phyloP scores from a whole-genome alignment of 2,113 vertebrate genomes.

The Ailurus styani region DNA sequence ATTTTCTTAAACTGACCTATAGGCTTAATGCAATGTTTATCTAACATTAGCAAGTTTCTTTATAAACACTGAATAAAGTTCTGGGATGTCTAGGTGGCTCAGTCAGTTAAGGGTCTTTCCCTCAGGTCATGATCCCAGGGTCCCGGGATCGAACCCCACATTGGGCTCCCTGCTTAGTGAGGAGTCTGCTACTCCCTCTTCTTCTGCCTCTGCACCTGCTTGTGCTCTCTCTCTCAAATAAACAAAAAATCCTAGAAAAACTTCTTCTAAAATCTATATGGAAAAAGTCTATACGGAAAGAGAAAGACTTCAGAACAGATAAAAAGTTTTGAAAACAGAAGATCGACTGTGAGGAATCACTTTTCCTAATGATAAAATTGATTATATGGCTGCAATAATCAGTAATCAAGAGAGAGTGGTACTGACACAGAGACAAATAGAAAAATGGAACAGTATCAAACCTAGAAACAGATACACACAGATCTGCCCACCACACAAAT shows the following conservation, averaged over 20 bases:
- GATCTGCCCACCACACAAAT: background rate
- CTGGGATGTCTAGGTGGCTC: background rate
- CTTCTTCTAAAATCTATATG: background rate
- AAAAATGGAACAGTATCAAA: background rate
- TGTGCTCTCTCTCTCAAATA: background rate
- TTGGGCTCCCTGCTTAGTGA: background rate
- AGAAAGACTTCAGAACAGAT: background rate
- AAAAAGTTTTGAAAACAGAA: background rate
- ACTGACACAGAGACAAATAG: background rate
- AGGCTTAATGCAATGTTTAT: background rate
- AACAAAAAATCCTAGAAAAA: background rate
- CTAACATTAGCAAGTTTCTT: background rate
- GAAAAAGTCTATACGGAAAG: background rate
- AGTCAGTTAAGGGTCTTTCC: background rate
- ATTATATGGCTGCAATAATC: background rate
- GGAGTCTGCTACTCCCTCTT: background rate
- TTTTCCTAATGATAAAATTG: background rate
- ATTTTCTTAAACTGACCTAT: background rate
- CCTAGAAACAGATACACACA: background rate
- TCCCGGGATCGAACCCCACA: background rate
- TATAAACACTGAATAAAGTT: background rate
- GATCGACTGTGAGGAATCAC: background rate
- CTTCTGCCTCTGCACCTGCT: background rate
- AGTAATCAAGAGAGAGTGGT: background rate
- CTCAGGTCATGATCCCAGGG: background rate